Base-by-base conservation (phyloP, 2,113 vertebrate species). In the Montifringilla adamsi region DNA sequence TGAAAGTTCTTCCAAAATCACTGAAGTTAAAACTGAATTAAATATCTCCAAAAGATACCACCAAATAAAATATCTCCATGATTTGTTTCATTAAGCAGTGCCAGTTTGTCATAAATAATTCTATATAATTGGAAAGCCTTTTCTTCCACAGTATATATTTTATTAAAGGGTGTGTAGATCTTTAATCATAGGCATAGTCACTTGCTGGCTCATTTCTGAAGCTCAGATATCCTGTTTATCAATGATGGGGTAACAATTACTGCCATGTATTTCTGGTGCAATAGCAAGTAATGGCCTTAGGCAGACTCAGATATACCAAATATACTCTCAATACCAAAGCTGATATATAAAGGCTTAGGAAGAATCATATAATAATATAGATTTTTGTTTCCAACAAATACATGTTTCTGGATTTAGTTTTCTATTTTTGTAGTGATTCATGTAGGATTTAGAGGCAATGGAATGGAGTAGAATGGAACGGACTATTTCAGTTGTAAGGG, bases 1-100 rank as follows among this genome's bases (percentile, higher is more conserved):
- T 92, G 62, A 91, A 94, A 95, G 60, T 96, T 94, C 70, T 75
- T 55, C 62, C 52, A 52, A 95, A 75, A 81, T 93, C 73, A 46
- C 85, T 91, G 88, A 88, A 82, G 73, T 94, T 96, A 69, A 58
- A 67, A 64, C 21, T 49, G 62, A 96, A 72, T 39, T 19, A 87
- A 72, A 28, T 80, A 62, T n/a, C 20, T 73, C 70, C 8, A 59
- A 39, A 87, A 87, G 43, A 56, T 72, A 64, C 33, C 33, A 90
- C 33, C 88, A 62, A 62, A 64, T 88, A 50, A 89, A 95, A 60
- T 92, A 49, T 13, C 53, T 94, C 37, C 69, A 52, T 72, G 33
- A 84, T 96, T 97, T 95, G 11, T 94, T 86, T 73, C 90, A 66
- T 78, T 76, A 46, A 66, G 41, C 23, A 73, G n/a, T 92, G 63